Evolutionary conservation across 2,797 vertebrate genomes (phyloP).

Genomic region (Phoeniculus purpureus): DNA sequence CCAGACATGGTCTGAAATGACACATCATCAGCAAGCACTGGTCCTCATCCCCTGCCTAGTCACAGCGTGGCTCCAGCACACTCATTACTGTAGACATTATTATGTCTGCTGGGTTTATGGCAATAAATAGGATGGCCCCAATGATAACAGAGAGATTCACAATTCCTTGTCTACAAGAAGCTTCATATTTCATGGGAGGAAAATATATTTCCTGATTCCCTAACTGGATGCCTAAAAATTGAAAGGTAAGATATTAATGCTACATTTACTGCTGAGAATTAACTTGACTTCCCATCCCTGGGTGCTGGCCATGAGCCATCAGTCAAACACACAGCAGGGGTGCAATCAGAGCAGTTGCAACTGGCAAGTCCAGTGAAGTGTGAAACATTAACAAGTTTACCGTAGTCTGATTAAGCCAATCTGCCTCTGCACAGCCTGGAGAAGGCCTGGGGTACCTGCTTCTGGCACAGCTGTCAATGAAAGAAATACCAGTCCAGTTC

Average conservation of each 20-base stretch:
- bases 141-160: neutral
- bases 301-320: neutral
- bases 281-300: neutral
- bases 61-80: neutral
- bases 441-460: neutral
- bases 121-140: neutral
- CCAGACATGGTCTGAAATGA: neutral
- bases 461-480: neutral
- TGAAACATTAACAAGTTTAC: conserved; percentile 25
- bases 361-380: neutral
- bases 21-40: neutral
- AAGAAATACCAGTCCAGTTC: neutral
- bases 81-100: neutral
- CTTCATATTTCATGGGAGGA: neutral
- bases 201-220: neutral
- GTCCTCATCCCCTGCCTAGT: neutral
- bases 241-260: neutral
- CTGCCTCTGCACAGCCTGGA: neutral
- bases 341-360: neutral
- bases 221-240: neutral
- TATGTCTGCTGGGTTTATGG: neutral
- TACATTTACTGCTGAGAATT: neutral
- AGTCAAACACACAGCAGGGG: neutral
- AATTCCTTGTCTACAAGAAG: neutral
- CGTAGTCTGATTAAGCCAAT: neutral